Evolutionary conservation across 2,888 invertebrate genomes (phyloP).

Genomic region (Leucoma salicis): DNA sequence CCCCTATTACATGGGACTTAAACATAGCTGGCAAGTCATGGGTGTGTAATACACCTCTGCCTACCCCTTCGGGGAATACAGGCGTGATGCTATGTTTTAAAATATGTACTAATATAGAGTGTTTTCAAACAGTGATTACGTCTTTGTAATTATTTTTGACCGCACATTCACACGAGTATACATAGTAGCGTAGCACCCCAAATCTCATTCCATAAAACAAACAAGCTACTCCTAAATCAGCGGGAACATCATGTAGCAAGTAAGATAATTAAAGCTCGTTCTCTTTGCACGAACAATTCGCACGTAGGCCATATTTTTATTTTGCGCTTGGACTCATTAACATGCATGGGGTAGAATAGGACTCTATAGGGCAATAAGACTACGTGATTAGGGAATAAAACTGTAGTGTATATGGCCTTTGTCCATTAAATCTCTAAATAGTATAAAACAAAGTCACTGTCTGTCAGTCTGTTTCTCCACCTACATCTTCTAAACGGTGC

Average conservation of each 20-base stretch:
- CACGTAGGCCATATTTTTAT: constrained; percentile 47
- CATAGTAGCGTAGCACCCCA: too few relatives aligned
- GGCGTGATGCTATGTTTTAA: too few relatives aligned
- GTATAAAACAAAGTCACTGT: too few relatives aligned
- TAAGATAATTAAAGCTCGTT: constrained; percentile 19
- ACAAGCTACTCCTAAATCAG: constrained; percentile 1
- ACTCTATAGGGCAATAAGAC: constrained; percentile 40
- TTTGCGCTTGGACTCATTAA: constrained; percentile 36
- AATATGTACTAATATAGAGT: too few relatives aligned
- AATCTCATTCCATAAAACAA: neutral
- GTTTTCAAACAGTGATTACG: too few relatives aligned
- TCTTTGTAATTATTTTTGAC: too few relatives aligned
- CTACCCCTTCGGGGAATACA: too few relatives aligned
- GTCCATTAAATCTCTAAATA: neutral
- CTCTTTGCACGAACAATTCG: constrained; percentile 16
- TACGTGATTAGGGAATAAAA: constrained; percentile 40
- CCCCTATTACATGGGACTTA: too few relatives aligned
- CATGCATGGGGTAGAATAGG: constrained; percentile 36
- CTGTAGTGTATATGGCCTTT: constrained; percentile 2
- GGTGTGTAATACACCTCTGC: too few relatives aligned
- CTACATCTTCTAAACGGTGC: too few relatives aligned
- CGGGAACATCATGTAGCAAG: constrained; percentile 1
- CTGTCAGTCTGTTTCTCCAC: neutral
- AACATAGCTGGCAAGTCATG: too few relatives aligned
- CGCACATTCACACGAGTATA: too few relatives aligned